phyloP scores from a whole-genome alignment of 1,140 invertebrate genomes.

The Druon quercuslanigerum region DNA sequence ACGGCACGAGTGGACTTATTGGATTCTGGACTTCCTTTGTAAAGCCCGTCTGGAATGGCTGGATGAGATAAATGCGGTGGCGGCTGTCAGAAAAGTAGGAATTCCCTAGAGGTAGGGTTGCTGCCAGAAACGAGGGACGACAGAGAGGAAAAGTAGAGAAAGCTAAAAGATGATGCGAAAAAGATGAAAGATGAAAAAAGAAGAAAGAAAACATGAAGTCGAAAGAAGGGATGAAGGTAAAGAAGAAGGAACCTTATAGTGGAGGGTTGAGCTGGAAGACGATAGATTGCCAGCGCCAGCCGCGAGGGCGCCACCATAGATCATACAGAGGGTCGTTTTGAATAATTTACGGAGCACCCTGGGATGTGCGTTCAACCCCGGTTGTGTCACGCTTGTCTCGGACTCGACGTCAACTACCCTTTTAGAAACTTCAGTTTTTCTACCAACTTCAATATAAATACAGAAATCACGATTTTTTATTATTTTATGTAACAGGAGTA shows the following conservation, averaged over 20 bases:
- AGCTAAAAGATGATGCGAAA: conserved; percentile 36
- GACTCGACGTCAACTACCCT: conserved; percentile 13
- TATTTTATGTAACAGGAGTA: background rate
- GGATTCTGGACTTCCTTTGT: conserved; percentile 64
- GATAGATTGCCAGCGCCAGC: conserved; percentile 57
- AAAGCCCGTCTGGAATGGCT: conserved; percentile 60
- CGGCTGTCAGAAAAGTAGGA: conserved; percentile 64
- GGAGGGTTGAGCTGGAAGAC: conserved; percentile 38
- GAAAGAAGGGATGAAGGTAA: conserved; percentile 31
- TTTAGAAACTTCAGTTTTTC: background rate
- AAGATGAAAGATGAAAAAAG: conserved; percentile 30
- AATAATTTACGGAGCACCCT: conserved; percentile 61
- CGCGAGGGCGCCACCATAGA: conserved; percentile 55
- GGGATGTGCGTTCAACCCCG: conserved; percentile 44
- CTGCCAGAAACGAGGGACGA: conserved; percentile 36
- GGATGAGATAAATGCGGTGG: conserved; percentile 61
- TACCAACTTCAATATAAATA: background rate
- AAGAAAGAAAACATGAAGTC: conserved; percentile 21
- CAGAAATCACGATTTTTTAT: background rate
- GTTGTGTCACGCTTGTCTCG: conserved; percentile 43
- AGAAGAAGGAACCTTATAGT: conserved; percentile 34
- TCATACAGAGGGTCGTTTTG: conserved; percentile 61
- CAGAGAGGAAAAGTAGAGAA: conserved; percentile 35
- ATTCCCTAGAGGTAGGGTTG: conserved; percentile 55
- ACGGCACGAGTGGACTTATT: conserved; percentile 61